Percentiles rank a stretch among this genome's conserved stretches.
These are phyloP conservation scores for Cacatua alba DNA, from an alignment of 2,113 vertebrate genomes.

Conservation along the genomic window DNA sequence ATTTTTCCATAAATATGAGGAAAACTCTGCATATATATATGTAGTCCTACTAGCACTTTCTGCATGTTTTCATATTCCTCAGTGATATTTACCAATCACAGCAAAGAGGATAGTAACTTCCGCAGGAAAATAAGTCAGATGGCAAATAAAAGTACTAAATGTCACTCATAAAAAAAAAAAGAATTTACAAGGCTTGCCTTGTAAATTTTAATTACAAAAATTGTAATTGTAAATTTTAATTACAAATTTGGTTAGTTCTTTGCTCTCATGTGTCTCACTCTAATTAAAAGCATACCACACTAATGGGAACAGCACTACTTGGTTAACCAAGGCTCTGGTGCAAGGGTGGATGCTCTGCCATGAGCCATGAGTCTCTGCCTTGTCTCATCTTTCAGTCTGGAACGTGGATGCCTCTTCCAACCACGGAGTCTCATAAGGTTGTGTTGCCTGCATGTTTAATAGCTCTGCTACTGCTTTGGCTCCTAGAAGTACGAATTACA, in stretches of 20 bases:
- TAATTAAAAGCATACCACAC: not conserved
- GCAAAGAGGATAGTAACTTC: not conserved
- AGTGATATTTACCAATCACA: not conserved
- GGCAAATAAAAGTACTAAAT: not conserved
- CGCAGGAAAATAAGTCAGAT: not conserved
- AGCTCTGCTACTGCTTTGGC: not conserved
- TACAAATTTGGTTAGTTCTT: not conserved
- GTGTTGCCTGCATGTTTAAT: not conserved
- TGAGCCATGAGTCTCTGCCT: not conserved
- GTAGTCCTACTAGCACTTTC: not conserved
- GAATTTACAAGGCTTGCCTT: not conserved
- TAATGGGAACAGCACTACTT: not conserved
- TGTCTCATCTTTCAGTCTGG: not conserved
- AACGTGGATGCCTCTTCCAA: not conserved
- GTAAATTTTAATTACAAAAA: no score
- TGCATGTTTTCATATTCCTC: not conserved
- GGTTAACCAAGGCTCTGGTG: not conserved
- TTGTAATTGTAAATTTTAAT: no score
- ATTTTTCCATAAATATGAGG: not conserved
- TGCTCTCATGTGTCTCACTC: not conserved
- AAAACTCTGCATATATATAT: not conserved
- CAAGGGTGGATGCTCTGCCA: not conserved
- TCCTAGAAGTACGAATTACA: not conserved
- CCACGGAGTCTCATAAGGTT: not conserved
- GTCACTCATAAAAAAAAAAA: not conserved